These are phyloP conservation scores for Blennius ocellaris DNA, from an alignment of 2,113 vertebrate genomes.

Conservation along the genomic window DNA sequence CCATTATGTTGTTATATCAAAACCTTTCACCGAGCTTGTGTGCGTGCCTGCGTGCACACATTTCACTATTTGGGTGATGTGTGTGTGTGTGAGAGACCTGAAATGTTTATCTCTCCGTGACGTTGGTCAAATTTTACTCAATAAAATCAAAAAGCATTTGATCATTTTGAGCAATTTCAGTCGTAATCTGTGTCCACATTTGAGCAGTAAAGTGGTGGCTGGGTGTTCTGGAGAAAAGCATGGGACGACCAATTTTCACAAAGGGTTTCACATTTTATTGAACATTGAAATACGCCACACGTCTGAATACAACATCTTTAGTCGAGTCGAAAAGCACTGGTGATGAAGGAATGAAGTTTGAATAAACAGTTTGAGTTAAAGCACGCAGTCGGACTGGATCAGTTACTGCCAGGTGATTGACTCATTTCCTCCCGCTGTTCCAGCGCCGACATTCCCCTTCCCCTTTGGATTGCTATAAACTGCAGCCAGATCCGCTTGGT, in stretches of 20 bases:
- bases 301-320: conserved; percentile 35
- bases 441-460: conserved; percentile 48
- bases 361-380: conserved; percentile 26
- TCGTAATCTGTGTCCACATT: too few species aligned
- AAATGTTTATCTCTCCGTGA: too few species aligned
- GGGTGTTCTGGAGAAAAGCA: too few species aligned
- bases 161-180: too few species aligned
- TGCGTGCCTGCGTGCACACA: neutral
- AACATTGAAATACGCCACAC: conserved; percentile 57
- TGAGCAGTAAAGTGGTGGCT: too few species aligned
- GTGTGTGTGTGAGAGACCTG: too few species aligned
- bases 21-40: conserved; percentile 36
- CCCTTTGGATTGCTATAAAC: conserved; percentile 64
- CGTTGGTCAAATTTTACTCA: too few species aligned
- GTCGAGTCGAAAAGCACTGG: neutral
- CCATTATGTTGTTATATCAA: conserved; percentile 68
- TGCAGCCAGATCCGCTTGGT: conserved; percentile 13
- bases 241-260: too few species aligned
- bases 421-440: conserved; percentile 42
- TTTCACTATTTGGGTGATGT: too few species aligned
- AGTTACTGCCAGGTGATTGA: conserved; percentile 65
- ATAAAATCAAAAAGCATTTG: too few species aligned
- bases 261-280: conserved; percentile 36
- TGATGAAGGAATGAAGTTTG: conserved; percentile 14
- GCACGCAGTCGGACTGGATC: neutral